These are phyloP conservation scores for Tipula helvola DNA, from an alignment of 2,888 invertebrate genomes.

Conservation along the genomic window DNA sequence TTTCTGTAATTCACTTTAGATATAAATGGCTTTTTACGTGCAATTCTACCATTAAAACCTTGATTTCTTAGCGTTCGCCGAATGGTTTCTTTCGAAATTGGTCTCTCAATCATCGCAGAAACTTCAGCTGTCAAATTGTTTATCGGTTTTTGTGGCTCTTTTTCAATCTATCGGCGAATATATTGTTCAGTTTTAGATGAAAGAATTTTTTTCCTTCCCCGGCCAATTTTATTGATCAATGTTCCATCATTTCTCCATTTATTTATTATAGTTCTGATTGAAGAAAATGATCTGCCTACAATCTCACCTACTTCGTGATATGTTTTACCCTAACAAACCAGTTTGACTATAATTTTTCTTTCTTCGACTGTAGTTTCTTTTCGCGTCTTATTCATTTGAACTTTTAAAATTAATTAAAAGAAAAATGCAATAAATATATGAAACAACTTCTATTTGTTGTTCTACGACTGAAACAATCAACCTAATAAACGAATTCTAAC, in stretches of 20 bases:
- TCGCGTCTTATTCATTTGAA: not conserved
- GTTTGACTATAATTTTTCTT: not conserved
- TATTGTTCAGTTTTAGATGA: not conserved
- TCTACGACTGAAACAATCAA: too few relatives aligned
- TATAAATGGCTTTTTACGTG: too few relatives aligned
- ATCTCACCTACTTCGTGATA: conserved; percentile 10
- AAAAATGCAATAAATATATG: not conserved
- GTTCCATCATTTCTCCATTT: conserved; percentile 9
- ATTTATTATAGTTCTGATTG: too few relatives aligned
- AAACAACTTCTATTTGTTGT: too few relatives aligned
- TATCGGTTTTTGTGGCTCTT: too few relatives aligned
- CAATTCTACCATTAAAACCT: not conserved
- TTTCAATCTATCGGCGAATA: too few relatives aligned
- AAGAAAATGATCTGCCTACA: not conserved
- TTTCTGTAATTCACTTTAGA: not conserved
- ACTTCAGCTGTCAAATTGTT: conserved; percentile 12
- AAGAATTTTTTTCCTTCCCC: not conserved
- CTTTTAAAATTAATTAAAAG: not conserved
- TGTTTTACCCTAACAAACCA: conserved; percentile 11
- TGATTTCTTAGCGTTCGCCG: not conserved
- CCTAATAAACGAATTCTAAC: too few relatives aligned
- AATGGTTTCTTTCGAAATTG: not conserved
- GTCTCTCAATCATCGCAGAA: conserved; percentile 7
- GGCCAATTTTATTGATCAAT: not conserved
- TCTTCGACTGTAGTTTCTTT: conserved; percentile 10